A percentile compares a stretch with the other conserved stretches of the same genome.
Conservation (phyloP, 2,797 vertebrate genomes). For the Pseudocheirus occidentalis region DNA sequence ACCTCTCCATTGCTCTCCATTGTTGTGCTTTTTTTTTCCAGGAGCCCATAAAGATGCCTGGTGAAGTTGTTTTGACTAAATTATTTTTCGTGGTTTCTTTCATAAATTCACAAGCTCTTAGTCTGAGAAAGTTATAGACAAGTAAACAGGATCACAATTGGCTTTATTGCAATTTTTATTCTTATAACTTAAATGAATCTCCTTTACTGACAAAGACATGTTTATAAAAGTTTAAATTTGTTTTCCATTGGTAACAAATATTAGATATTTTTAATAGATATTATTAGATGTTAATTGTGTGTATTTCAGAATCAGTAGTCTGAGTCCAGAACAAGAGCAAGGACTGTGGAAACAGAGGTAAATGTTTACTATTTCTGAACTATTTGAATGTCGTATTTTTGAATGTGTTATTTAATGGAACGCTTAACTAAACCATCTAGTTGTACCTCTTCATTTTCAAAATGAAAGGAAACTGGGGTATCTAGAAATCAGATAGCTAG, state of each 20-base stretch:
- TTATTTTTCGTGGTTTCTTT: conserved; percentile 26
- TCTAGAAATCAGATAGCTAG: neutral
- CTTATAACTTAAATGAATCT: conserved; percentile 29
- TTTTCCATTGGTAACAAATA: conserved; percentile 15
- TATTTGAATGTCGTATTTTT: conserved; percentile 52
- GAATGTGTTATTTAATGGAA: conserved; percentile 40
- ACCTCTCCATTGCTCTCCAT: neutral
- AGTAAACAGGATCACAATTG: neutral
- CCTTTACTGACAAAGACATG: conserved; percentile 28
- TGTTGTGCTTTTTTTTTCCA: conserved; percentile 6
- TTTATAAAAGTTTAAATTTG: conserved; percentile 20
- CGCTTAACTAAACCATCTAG: conserved; percentile 37
- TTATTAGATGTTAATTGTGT: conserved; percentile 71
- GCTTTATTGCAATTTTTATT: neutral
- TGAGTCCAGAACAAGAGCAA: conserved; percentile 98
- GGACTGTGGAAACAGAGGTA: conserved; percentile 99
- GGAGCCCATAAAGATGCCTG: conserved; percentile 13
- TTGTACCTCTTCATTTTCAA: neutral
- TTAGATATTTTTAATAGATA: conserved; percentile 50
- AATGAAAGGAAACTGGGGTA: neutral
- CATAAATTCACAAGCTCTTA: neutral
- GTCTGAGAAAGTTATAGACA: conserved; percentile 5
- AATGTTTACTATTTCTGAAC: conserved; percentile 69
- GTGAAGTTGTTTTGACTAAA: conserved; percentile 27
- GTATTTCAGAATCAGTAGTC: conserved; percentile 91